Conservation (phyloP, 2,888 invertebrate species). For the Tinea pellionella region DNA sequence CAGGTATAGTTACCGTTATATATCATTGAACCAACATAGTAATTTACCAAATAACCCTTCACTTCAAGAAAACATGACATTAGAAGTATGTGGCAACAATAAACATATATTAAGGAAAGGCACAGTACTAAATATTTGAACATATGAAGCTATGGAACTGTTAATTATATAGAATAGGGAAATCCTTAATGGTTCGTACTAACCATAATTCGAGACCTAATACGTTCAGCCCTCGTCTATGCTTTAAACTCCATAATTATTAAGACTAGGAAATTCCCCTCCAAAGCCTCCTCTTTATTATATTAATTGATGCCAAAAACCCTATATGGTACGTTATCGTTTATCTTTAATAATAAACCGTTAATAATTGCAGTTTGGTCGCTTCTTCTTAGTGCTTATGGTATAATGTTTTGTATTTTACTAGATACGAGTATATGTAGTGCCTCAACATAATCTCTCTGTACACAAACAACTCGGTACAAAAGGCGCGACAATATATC, state of each 20-base stretch:
- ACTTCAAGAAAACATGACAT: neutral
- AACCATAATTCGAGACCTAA: slow-evolving; percentile 1
- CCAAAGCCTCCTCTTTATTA: neutral
- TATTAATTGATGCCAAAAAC: slow-evolving; percentile 1
- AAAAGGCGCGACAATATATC: no score
- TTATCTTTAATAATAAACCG: slow-evolving; percentile 2
- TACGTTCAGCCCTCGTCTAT: neutral
- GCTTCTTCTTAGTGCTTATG: no score
- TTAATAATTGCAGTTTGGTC: no score
- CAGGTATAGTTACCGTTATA: no score
- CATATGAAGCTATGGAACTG: neutral
- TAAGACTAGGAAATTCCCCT: neutral
- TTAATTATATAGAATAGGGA: slow-evolving; percentile 1
- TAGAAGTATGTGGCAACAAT: neutral
- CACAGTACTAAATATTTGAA: neutral
- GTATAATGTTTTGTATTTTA: no score
- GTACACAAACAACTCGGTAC: no score
- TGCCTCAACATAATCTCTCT: no score
- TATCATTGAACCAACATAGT: no score
- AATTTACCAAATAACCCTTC: no score
- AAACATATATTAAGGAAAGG: neutral
- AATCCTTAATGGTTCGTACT: neutral
- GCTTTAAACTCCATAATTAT: slow-evolving; percentile 9
- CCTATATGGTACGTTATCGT: neutral
- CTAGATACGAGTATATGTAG: no score